Evolutionary conservation across 2,797 vertebrate genomes (phyloP), one percentile per base, ranked within the genome.

Genomic region (Psittacula derbiana): DNA sequence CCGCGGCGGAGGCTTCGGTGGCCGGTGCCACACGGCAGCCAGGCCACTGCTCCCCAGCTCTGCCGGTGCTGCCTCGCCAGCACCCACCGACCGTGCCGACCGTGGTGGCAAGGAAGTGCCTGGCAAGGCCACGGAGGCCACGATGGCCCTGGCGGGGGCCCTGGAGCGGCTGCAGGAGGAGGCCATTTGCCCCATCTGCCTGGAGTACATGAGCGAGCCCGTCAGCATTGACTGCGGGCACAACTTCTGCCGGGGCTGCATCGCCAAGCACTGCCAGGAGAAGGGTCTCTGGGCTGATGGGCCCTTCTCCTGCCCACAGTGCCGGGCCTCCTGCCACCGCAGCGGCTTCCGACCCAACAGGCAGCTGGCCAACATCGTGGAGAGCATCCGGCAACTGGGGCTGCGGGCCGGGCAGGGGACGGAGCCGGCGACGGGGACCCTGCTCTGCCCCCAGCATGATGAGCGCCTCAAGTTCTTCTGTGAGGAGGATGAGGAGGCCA

Each of bases 251-350:
- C 83, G 44, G 10, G 71, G 74, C 36, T 97, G 96, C 92, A 96
- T 97, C 8, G 50, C 86, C 58, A 33, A 76, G 78, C 94, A 95
- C 88, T 96, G 95, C 94, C 95, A 93, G 88, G 88, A 93, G 10
- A 95, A 93, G 64, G 94, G 95, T 31, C 36, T 85, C 28, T 73
- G 95, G 90, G 44, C 79, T 1, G 96, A 96, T 0, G 86, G 80
- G 46, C 92, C 93, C 57, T 98, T 97, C 1, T 80, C 98, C 88
- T 99, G 99, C 93, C 99, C 99, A 0, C 99, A 99, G 96, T 99
- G 99, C 97, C 98, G 99, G 78, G 99, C 98, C 93, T 98, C 98
- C 24, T 99, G 98, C 93, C 98, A 98, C 2, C 98, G 98, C 47
- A 98, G 98, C 41, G 98, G 98, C 95, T 98, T 98, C 96, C 97